Evolutionary conservation across 2,888 invertebrate genomes (phyloP).

Genomic region (Dendrolimus houi): DNA sequence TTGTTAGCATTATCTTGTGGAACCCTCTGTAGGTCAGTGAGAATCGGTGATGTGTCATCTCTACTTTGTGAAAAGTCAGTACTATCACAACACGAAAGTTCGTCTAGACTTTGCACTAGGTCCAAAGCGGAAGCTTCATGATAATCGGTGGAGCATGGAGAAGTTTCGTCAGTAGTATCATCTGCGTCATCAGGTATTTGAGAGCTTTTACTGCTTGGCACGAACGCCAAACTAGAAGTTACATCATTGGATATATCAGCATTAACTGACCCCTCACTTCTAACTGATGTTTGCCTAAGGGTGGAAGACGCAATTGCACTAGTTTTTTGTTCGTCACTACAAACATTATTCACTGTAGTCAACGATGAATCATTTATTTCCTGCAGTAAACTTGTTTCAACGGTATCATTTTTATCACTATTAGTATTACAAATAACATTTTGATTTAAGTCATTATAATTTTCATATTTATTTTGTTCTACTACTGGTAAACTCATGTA

Average conservation of each 20-base stretch:
- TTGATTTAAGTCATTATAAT: constrained; percentile 21
- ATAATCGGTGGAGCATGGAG: constrained; percentile 67
- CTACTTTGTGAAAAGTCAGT: constrained; percentile 66
- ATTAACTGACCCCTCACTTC: constrained; percentile 60
- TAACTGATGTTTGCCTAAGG: constrained; percentile 46
- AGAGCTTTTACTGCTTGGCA: constrained; percentile 65
- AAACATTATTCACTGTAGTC: constrained; percentile 24
- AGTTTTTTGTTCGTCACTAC: constrained; percentile 40
- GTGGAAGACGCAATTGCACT: constrained; percentile 26
- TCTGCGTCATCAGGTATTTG: constrained; percentile 44
- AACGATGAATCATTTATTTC: constrained; percentile 17
- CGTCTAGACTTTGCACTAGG: constrained; percentile 56
- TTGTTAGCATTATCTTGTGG: constrained; percentile 14
- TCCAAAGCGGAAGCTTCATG: constrained; percentile 69
- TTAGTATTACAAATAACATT: constrained; percentile 18
- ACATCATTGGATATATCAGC: constrained; percentile 64
- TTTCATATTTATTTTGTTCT: constrained; percentile 40
- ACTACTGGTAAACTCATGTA: constrained; percentile 58
- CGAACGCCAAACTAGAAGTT: constrained; percentile 66
- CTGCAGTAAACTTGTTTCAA: constrained; percentile 13
- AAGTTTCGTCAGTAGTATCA: constrained; percentile 63
- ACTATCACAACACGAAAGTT: constrained; percentile 59
- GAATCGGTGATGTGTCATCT: constrained; percentile 49
- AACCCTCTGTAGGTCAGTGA: constrained; percentile 24
- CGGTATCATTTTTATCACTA: constrained; percentile 21